A percentile compares a stretch with the other conserved stretches of the same genome.
Evolutionary conservation across 2,888 invertebrate genomes (phyloP).

Genomic region (Zygogramma bicolorata): DNA sequence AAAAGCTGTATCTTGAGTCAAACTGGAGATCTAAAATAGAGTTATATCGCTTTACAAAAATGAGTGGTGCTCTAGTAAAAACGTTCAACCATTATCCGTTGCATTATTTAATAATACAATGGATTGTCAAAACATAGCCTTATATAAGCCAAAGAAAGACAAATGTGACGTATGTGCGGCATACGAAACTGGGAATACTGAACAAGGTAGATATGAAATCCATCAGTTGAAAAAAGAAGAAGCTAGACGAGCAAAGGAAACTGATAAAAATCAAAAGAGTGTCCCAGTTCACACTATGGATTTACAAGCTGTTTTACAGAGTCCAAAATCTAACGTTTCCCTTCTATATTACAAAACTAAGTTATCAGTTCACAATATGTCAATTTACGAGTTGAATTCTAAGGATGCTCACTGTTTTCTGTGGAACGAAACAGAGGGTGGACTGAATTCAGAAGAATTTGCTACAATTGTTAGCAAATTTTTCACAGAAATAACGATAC

Average conservation of each 20-base stretch:
- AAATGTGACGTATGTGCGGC: slow-evolving; percentile 35
- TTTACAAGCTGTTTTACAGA: slow-evolving; percentile 16
- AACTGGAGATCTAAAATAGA: slow-evolving; percentile 32
- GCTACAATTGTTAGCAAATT: slow-evolving; percentile 7
- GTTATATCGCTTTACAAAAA: slow-evolving; percentile 31
- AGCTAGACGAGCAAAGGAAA: slow-evolving; percentile 29
- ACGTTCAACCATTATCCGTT: slow-evolving; percentile 16
- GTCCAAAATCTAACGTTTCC: slow-evolving; percentile 19
- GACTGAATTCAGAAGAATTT: slow-evolving; percentile 21
- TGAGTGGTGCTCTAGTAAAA: slow-evolving; percentile 23
- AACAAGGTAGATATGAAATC: slow-evolving; percentile 17
- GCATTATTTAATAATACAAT: slow-evolving; percentile 32
- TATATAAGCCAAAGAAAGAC: slow-evolving; percentile 39
- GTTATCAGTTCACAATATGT: slow-evolving; percentile 9
- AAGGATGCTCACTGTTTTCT: slow-evolving; percentile 13
- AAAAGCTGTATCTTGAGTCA: slow-evolving; percentile 34
- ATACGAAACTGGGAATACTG: slow-evolving; percentile 31
- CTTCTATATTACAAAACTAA: slow-evolving; percentile 15
- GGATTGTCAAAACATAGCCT: slow-evolving; percentile 31
- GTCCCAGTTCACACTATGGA: slow-evolving; percentile 9
- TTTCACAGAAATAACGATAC: slow-evolving; percentile 1
- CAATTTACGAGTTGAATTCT: not conserved
- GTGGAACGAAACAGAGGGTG: slow-evolving; percentile 24
- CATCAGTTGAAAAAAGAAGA: slow-evolving; percentile 29
- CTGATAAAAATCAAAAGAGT: slow-evolving; percentile 34